These are phyloP conservation scores for Agelaius phoeniceus DNA, from an alignment of 2,113 vertebrate species.

Conservation along the genomic window DNA sequence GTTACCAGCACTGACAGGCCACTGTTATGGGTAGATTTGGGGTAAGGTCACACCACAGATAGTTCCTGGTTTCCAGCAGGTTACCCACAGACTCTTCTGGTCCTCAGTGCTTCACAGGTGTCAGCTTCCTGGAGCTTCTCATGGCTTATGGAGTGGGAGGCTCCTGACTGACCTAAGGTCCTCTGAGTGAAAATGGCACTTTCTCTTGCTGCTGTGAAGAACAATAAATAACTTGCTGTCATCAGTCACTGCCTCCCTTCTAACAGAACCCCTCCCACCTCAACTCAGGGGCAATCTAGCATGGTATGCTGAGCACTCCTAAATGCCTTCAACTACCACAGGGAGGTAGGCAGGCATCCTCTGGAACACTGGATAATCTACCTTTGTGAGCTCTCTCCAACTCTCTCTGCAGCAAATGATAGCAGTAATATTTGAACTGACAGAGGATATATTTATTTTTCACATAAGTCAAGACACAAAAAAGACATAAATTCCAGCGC, in stretches of 20 bases:
- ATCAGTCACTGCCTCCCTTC: neutral
- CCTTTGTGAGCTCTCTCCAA: neutral
- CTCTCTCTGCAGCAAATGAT: neutral
- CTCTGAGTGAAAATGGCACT: neutral
- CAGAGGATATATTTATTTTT: neutral
- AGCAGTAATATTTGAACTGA: neutral
- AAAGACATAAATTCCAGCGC: neutral
- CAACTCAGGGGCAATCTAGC: neutral
- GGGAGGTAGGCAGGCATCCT: neutral
- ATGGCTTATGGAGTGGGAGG: neutral
- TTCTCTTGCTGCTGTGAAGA: constrained; percentile 4
- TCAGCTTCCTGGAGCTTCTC: neutral
- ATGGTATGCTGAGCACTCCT: neutral
- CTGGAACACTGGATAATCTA: neutral
- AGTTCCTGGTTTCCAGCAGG: neutral
- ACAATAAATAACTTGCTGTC: neutral
- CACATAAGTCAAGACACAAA: neutral
- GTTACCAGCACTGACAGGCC: neutral
- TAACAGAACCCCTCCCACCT: neutral
- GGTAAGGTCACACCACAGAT: neutral
- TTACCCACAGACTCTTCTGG: neutral
- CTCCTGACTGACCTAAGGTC: neutral
- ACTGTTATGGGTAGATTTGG: neutral
- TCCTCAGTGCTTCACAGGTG: neutral
- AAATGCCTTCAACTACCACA: neutral